These are phyloP conservation scores for Rallus crepitans DNA, from an alignment of 2,797 vertebrate species.

Conservation along the genomic window DNA sequence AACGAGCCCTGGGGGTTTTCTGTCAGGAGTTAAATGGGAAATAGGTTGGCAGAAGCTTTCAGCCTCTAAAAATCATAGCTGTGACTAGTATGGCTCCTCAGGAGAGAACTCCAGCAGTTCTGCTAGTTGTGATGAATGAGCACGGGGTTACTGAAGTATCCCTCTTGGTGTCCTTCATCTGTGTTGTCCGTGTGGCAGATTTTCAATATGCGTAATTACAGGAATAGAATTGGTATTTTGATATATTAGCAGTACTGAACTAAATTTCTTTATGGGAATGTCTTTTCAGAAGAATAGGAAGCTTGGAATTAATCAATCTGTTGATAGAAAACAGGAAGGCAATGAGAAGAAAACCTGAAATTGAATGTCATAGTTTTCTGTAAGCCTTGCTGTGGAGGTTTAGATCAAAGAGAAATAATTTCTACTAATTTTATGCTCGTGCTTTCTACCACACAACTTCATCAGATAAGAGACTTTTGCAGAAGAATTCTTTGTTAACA, in stretches of 20 bases:
- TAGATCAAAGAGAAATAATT: not conserved
- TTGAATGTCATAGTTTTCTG: not conserved
- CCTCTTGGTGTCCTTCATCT: not conserved
- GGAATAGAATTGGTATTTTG: not conserved
- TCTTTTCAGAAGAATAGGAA: not conserved
- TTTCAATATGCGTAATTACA: not conserved
- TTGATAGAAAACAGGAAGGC: not conserved
- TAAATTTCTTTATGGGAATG: not conserved
- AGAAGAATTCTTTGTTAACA: not conserved
- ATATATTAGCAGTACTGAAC: not conserved
- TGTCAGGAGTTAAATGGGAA: not conserved
- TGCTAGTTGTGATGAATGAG: not conserved
- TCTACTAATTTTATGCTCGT: not conserved
- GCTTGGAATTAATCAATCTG: not conserved
- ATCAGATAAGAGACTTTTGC: not conserved
- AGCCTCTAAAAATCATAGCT: not conserved
- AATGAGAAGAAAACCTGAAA: not conserved
- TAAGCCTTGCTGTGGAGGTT: not conserved
- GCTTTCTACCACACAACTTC: not conserved
- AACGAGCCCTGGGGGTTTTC: conserved; percentile 7
- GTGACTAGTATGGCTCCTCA: not conserved
- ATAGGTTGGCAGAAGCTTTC: conserved; percentile 7
- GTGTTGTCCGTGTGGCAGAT: not conserved
- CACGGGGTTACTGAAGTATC: not conserved
- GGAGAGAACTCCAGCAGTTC: not conserved